phyloP scores from a whole-genome alignment of 2,888 invertebrate species.

The Pilophorus perplexus region DNA sequence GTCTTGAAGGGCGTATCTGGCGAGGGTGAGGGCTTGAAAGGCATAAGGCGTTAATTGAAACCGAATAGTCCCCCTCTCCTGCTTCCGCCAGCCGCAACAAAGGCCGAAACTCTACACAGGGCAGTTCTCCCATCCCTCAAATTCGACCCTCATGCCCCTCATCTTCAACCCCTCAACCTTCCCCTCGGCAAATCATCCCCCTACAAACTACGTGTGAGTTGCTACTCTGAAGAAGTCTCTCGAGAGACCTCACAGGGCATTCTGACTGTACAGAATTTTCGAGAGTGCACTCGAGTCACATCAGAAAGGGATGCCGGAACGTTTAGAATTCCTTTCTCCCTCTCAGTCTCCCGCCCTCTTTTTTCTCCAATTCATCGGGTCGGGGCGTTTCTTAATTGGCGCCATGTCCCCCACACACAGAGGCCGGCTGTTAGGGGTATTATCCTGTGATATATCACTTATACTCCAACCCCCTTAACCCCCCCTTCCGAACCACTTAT shows the following conservation, averaged over 20 bases:
- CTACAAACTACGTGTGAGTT: no score
- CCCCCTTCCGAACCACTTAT: not conserved
- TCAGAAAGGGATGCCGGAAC: constrained; percentile 1
- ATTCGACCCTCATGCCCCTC: not conserved
- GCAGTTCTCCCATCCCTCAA: no score
- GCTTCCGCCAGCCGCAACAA: constrained; percentile 7
- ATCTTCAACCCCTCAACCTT: no score
- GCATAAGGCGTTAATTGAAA: constrained; percentile 34
- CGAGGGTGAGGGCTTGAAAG: not conserved
- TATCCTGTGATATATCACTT: constrained; percentile 20
- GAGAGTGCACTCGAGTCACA: constrained; percentile 19
- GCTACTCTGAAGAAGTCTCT: no score
- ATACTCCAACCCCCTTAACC: not conserved
- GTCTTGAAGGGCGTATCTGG: no score
- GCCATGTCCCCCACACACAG: constrained; percentile 5
- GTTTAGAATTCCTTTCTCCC: not conserved
- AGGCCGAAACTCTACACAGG: constrained; percentile 15
- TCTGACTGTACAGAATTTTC: not conserved
- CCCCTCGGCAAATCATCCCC: no score
- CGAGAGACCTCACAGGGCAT: no score
- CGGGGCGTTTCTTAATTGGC: constrained; percentile 10
- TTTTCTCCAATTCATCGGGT: constrained; percentile 3
- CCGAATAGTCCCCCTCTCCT: constrained; percentile 19
- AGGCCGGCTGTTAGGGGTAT: not conserved
- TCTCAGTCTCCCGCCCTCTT: not conserved